Conservation (phyloP, 2,888 invertebrate species). For the Phengaris arion region DNA sequence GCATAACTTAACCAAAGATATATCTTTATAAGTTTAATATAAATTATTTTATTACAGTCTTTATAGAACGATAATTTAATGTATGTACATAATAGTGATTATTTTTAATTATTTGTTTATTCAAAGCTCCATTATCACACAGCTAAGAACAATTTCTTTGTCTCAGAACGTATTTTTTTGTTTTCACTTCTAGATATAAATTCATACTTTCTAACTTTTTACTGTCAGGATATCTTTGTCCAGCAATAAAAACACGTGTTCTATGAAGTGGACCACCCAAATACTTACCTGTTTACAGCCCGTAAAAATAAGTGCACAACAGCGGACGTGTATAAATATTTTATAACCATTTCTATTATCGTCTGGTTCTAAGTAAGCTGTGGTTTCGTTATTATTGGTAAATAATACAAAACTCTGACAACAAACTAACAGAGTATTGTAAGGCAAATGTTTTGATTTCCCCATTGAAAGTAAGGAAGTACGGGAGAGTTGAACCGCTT, state of each 20-base stretch:
- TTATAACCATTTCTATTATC: conserved; percentile 20
- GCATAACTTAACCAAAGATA: neutral
- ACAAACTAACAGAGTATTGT: neutral
- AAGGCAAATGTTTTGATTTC: too few species aligned
- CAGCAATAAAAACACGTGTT: neutral
- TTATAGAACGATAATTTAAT: neutral
- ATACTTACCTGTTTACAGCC: conserved; percentile 10
- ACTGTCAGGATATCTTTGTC: neutral
- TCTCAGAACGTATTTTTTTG: too few species aligned
- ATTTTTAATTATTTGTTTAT: too few species aligned
- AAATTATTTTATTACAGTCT: neutral
- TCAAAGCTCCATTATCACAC: too few species aligned
- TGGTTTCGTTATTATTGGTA: neutral
- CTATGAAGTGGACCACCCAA: conserved; percentile 22
- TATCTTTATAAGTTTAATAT: neutral
- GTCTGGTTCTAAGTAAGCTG: neutral
- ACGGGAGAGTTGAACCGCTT: too few species aligned
- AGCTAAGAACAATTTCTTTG: too few species aligned
- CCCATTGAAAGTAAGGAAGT: too few species aligned
- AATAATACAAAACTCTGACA: neutral
- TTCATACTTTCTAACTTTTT: neutral
- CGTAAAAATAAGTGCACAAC: neutral
- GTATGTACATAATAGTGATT: too few species aligned
- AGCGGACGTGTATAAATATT: conserved; percentile 14
- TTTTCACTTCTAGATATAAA: too few species aligned